A percentile compares a stretch with the other conserved stretches of the same genome.
phyloP scores from a whole-genome alignment of 2,113 vertebrate species.

The Porphyrio hochstetteri region DNA sequence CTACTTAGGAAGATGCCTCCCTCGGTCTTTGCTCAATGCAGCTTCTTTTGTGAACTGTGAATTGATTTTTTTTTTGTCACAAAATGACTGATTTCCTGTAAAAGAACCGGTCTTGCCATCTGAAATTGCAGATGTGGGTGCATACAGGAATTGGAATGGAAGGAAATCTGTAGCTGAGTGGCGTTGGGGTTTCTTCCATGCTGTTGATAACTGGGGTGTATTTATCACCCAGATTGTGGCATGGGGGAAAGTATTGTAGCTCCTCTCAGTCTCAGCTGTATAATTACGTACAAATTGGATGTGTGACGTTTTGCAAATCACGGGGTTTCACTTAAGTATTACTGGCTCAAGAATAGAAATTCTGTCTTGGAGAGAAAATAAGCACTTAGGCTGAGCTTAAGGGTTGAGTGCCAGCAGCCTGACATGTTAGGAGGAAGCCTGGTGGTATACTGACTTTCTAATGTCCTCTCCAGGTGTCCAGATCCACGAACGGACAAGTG shows the following conservation, averaged over 20 bases:
- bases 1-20: background rate
- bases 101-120: background rate
- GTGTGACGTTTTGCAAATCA: background rate
- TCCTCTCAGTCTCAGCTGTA: background rate
- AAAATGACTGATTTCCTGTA: background rate
- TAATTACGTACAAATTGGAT: background rate
- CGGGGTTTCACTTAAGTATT: background rate
- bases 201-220: fast-evolving
- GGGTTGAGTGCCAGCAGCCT: background rate
- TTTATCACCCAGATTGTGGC: background rate
- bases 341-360: background rate
- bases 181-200: background rate
- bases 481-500: conserved; percentile 87
- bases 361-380: background rate
- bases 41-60: background rate
- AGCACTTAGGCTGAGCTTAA: background rate
- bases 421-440: background rate
- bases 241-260: background rate
- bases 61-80: background rate
- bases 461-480: conserved; percentile 83
- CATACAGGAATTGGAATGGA: background rate
- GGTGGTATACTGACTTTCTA: background rate
- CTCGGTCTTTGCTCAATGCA: background rate
- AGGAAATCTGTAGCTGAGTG: background rate
- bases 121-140: background rate